These are phyloP conservation scores for Himalopsyche kuldschensis DNA, from an alignment of 2,888 invertebrate genomes.

Conservation along the genomic window DNA sequence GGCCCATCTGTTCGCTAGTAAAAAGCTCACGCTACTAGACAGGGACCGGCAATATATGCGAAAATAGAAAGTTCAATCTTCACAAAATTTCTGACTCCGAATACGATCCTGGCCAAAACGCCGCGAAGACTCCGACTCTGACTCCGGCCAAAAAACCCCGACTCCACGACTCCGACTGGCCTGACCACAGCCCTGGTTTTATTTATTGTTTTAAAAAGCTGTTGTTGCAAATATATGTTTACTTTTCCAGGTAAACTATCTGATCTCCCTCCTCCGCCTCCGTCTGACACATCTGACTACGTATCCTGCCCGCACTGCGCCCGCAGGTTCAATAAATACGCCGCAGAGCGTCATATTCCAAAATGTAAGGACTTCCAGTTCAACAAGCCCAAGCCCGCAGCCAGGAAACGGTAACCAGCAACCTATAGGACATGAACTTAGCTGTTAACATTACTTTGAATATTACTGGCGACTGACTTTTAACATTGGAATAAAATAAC, in stretches of 20 bases:
- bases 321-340: slow-evolving; percentile 80
- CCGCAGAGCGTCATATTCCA: slow-evolving; percentile 90
- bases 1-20: no score
- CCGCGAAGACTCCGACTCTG: no score
- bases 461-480: neutral
- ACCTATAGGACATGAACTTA: neutral
- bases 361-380: slow-evolving; percentile 83
- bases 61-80: no score
- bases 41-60: no score
- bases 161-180: no score
- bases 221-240: neutral
- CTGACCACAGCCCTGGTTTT: no score
- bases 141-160: no score
- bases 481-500: no score
- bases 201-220: no score
- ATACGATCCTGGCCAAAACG: no score
- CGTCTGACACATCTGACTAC: slow-evolving; percentile 87
- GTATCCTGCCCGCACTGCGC: slow-evolving; percentile 86
- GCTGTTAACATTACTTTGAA: neutral
- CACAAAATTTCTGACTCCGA: no score
- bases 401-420: slow-evolving; percentile 48
- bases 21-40: no score
- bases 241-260: slow-evolving; percentile 64
- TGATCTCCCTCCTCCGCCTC: slow-evolving; percentile 88
- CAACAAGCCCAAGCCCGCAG: slow-evolving; percentile 68